A percentile compares a stretch with the other conserved stretches of the same genome.
phyloP scores from a whole-genome alignment of 1,140 invertebrate species.

The Andrena cerasifolii region DNA sequence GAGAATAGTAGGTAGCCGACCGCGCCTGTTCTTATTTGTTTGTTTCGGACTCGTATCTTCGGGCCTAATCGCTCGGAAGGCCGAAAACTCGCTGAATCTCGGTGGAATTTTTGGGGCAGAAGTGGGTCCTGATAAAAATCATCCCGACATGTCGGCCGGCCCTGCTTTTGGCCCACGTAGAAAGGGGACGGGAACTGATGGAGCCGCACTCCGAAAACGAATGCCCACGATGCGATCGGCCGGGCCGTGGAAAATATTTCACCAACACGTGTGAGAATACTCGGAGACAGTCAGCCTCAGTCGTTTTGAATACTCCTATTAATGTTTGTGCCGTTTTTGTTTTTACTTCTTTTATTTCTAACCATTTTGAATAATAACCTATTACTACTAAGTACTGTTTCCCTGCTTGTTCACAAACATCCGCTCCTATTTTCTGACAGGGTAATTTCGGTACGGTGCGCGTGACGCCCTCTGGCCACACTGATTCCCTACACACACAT shows the following conservation, averaged over 20 bases:
- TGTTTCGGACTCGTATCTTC: constrained; percentile 75
- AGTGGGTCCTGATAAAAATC: constrained; percentile 75
- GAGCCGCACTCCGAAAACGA: constrained; percentile 29
- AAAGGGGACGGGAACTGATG: constrained; percentile 43
- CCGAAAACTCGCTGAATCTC: constrained; percentile 72
- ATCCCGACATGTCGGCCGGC: constrained; percentile 5
- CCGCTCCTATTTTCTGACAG: no score
- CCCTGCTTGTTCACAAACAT: no score
- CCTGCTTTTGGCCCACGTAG: constrained; percentile 22
- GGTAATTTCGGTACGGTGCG: no score
- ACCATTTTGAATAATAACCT: no score
- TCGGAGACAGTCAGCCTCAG: background rate
- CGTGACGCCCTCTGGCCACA: no score
- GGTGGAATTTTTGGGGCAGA: constrained; percentile 75
- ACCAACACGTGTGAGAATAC: background rate
- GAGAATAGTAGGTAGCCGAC: constrained; percentile 63
- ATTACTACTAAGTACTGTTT: no score
- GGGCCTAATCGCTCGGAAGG: constrained; percentile 71
- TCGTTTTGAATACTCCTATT: no score
- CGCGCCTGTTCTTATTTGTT: constrained; percentile 74
- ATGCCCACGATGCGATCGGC: constrained; percentile 40
- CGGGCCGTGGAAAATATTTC: constrained; percentile 10
- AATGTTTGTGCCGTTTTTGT: no score
- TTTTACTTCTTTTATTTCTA: no score
- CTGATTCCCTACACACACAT: no score